phyloP scores from a whole-genome alignment of 2,797 vertebrate genomes.

The Crax fasciolata region DNA sequence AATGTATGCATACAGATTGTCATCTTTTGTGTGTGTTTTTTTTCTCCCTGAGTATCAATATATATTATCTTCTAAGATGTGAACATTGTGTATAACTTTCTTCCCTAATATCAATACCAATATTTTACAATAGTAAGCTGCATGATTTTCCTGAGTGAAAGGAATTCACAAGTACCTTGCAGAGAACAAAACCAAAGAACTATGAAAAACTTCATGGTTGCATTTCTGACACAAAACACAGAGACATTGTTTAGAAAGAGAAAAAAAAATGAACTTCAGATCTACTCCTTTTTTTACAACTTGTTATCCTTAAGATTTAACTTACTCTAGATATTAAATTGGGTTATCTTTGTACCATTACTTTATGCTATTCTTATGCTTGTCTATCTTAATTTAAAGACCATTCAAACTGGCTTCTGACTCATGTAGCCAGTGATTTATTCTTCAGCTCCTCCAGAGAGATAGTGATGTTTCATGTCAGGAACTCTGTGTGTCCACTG shows the following conservation, averaged over 20 bases:
- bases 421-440: slow-evolving; percentile 62
- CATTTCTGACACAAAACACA: not conserved
- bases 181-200: not conserved
- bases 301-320: slow-evolving; percentile 21
- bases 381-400: slow-evolving; percentile 62
- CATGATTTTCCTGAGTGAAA: not conserved
- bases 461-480: slow-evolving; percentile 46
- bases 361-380: not conserved
- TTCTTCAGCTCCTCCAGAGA: slow-evolving; percentile 42
- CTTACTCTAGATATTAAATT: not conserved
- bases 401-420: slow-evolving; percentile 46
- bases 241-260: not conserved
- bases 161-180: not conserved
- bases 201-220: not conserved
- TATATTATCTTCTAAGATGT: not conserved
- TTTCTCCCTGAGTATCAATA: not conserved
- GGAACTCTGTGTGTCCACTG: slow-evolving; percentile 34
- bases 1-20: not conserved
- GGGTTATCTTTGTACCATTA: slow-evolving; percentile 20
- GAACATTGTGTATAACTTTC: not conserved
- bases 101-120: not conserved
- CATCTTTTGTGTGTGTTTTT: not conserved
- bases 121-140: not conserved
- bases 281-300: not conserved
- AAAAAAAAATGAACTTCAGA: not conserved